These are phyloP conservation scores for Cremastobaeus sp. DNA, from an alignment of 2,888 invertebrate species.

Conservation along the genomic window DNA sequence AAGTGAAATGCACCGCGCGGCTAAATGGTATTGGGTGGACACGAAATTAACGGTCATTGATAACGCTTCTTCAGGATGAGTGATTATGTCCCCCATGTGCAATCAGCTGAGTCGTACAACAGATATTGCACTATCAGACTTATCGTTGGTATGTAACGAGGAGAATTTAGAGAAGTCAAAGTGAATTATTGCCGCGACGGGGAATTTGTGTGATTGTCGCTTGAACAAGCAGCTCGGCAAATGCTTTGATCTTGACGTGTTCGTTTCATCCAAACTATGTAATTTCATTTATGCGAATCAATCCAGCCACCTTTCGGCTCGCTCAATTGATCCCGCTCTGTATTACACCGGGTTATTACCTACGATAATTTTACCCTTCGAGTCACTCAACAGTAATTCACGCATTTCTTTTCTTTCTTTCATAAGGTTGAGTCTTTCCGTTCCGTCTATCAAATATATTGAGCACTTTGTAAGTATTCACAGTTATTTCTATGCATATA, in stretches of 20 bases:
- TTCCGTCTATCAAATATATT: too few species aligned
- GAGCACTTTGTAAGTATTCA: too few species aligned
- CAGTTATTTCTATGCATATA: too few species aligned
- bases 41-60: slow-evolving; percentile 56
- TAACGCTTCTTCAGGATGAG: slow-evolving; percentile 57
- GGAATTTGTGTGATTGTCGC: slow-evolving; percentile 56
- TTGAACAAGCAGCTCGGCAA: slow-evolving; percentile 51
- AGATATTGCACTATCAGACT: slow-evolving; percentile 53
- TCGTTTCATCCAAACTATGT: slow-evolving; percentile 54
- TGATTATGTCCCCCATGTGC: slow-evolving; percentile 57
- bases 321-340: slow-evolving; percentile 26
- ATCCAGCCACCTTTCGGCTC: slow-evolving; percentile 28
- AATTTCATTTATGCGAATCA: slow-evolving; percentile 50
- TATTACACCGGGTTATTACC: slow-evolving; percentile 30
- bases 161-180: slow-evolving; percentile 60
- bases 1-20: slow-evolving; percentile 40
- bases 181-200: slow-evolving; percentile 62
- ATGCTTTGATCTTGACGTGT: slow-evolving; percentile 56
- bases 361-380: neutral
- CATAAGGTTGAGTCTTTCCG: too few species aligned
- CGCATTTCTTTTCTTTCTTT: too few species aligned
- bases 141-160: slow-evolving; percentile 63
- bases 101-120: slow-evolving; percentile 55
- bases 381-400: slow-evolving; percentile 11
- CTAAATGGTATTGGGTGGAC: slow-evolving; percentile 45